Percentiles rank a stretch among this genome's conserved stretches.
Conservation (phyloP, 1,140 invertebrate species). For the Trachymyrmex cornetzi region DNA sequence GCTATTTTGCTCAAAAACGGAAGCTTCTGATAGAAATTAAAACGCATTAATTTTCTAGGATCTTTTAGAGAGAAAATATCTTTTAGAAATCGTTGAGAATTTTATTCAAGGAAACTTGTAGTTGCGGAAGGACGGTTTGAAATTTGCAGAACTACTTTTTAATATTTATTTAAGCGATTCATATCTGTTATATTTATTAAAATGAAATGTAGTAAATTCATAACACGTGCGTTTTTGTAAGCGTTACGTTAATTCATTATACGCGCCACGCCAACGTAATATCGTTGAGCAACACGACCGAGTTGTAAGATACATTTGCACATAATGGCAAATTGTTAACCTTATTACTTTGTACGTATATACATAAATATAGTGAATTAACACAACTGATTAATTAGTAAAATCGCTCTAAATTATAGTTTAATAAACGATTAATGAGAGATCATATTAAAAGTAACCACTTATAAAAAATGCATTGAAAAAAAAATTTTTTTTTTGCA, state of each 20-base stretch:
- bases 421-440: constrained; percentile 22
- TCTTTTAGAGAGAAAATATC: neutral
- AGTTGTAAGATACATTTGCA: constrained; percentile 31
- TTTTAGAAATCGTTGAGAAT: neutral
- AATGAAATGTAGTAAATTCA: neutral
- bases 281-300: constrained; percentile 19
- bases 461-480: neutral
- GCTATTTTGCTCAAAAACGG: neutral
- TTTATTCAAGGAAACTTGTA: neutral
- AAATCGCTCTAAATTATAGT: neutral
- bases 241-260: constrained; percentile 24
- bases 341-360: neutral
- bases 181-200: neutral
- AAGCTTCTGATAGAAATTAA: neutral
- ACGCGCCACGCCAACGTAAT: constrained; percentile 10
- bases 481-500: no score
- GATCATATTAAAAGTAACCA: neutral
- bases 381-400: neutral
- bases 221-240: constrained; percentile 12
- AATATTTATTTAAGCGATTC: constrained; percentile 22
- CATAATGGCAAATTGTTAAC: constrained; percentile 34
- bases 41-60: neutral
- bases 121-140: neutral
- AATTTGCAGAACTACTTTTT: neutral
- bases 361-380: constrained; percentile 12